Conservation (phyloP, 2,113 vertebrate species). For the Myanophis thanlyinensis region DNA sequence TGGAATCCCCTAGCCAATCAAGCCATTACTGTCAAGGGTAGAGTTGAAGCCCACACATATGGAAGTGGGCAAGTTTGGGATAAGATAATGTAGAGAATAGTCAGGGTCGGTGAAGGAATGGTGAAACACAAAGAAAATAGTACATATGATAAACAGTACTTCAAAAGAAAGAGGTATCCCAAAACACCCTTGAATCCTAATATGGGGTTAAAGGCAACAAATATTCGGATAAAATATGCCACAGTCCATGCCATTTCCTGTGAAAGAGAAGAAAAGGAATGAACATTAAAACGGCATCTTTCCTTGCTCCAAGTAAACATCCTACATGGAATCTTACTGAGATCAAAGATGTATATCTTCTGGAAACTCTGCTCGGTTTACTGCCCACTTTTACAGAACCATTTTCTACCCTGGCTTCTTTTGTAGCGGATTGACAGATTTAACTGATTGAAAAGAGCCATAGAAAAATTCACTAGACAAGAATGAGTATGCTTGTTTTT, state of each 20-base stretch:
- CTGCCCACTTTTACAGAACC: no score
- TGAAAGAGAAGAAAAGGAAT: neutral
- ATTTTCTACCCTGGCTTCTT: no score
- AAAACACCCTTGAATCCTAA: constrained; percentile 48
- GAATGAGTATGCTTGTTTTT: no score
- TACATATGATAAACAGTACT: constrained; percentile 22
- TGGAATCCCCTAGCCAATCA: neutral
- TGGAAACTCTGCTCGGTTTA: no score
- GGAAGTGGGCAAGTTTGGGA: no score
- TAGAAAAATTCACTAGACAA: no score
- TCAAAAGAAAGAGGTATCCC: constrained; percentile 49
- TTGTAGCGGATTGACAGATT: no score
- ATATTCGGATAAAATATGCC: constrained; percentile 56
- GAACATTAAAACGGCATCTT: neutral
- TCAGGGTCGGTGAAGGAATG: neutral
- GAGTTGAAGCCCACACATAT: neutral
- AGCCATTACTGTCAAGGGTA: neutral
- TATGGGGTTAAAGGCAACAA: constrained; percentile 41
- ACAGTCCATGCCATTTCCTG: constrained; percentile 58
- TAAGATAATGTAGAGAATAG: neutral
- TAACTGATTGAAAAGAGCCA: no score
- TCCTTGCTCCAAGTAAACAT: neutral
- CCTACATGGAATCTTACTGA: neutral
- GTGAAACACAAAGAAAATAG: neutral
- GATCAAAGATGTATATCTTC: no score